These are phyloP conservation scores for Aphelinus atriplicis DNA, from an alignment of 1,140 invertebrate genomes.

Conservation along the genomic window DNA sequence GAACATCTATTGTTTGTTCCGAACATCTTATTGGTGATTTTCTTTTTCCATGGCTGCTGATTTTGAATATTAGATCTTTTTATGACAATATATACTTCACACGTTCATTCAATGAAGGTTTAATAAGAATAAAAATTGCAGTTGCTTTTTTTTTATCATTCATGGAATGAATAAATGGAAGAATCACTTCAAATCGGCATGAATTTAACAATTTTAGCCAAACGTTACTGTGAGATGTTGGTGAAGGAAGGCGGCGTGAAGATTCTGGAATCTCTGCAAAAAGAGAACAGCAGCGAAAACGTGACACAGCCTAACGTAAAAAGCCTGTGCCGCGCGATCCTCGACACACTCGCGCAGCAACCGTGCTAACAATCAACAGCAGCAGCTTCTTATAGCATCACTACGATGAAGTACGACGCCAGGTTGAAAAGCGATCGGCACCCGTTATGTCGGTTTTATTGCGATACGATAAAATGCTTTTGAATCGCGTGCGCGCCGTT, in stretches of 20 bases:
- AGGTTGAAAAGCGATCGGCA: not conserved
- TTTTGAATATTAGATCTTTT: too few relatives aligned
- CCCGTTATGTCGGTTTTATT: not conserved
- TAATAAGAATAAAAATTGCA: too few relatives aligned
- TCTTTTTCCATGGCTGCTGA: too few relatives aligned
- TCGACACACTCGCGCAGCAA: slow-evolving; percentile 61
- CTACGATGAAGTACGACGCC: not conserved
- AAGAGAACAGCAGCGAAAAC: slow-evolving; percentile 56
- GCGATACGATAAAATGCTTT: slow-evolving; percentile 37
- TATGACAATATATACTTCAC: too few relatives aligned
- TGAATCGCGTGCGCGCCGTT: slow-evolving; percentile 26
- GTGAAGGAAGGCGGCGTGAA: slow-evolving; percentile 71
- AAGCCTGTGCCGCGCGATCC: slow-evolving; percentile 62
- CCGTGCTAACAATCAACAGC: slow-evolving; percentile 52
- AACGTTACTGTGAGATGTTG: slow-evolving; percentile 79
- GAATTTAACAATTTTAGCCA: slow-evolving; percentile 63
- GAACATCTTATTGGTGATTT: too few relatives aligned
- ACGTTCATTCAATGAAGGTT: too few relatives aligned
- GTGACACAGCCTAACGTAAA: slow-evolving; percentile 59
- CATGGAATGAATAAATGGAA: not conserved
- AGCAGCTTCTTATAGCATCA: not conserved
- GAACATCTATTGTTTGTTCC: too few relatives aligned
- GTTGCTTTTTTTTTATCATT: not conserved
- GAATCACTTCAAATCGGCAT: too few relatives aligned
- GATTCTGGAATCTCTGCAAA: slow-evolving; percentile 65